Evolutionary conservation across 2,888 invertebrate species (phyloP), one percentile per base, ranked within the genome.

Genomic region (Fissipunctia ypsillon): DNA sequence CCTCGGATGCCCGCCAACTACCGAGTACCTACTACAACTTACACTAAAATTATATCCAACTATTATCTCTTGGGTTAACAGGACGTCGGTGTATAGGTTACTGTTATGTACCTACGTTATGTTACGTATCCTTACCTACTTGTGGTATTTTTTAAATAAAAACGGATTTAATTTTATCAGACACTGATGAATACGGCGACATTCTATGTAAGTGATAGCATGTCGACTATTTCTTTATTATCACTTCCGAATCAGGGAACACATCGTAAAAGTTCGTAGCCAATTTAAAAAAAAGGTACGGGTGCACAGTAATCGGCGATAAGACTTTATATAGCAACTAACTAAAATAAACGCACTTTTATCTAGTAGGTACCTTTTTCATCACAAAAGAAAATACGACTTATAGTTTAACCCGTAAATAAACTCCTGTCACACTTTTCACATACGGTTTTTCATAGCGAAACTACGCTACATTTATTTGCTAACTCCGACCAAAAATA

Each of bases 1-100:
- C 90, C 91, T 94, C 93, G 94, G 94, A 93, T 90, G 86, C 84
- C 84, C 84, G 93, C 94, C 94, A 94, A 93, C 90, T 91, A 86
- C 81, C 65, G 72, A 83, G 80, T 72, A 84, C 84, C 71, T 59
- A 76, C 70, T 66, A 82, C 67, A 76, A 81, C 74, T 83, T 79
- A 77, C 67, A 79, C 78, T 76, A 80, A 84, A 78, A 82, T 80
- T 81, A 76, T 83, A 75, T 61, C 45, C 68, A 68, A 81, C 77
- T 80, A 68, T 84, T 75, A 74, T 68, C 69, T 69, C 50, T 59
- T 69, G 54, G 70, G 54, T 45, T 77, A 75, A 66, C 38, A 22
- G 54, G 28, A 25, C 28, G 22, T 2, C 12, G 38, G 12, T 50
- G 6, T 59, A 22, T 31, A 16, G 14, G 0, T 14, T 28, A 19